phyloP scores from a whole-genome alignment of 2,797 vertebrate genomes.

The Pseudocheirus occidentalis region DNA sequence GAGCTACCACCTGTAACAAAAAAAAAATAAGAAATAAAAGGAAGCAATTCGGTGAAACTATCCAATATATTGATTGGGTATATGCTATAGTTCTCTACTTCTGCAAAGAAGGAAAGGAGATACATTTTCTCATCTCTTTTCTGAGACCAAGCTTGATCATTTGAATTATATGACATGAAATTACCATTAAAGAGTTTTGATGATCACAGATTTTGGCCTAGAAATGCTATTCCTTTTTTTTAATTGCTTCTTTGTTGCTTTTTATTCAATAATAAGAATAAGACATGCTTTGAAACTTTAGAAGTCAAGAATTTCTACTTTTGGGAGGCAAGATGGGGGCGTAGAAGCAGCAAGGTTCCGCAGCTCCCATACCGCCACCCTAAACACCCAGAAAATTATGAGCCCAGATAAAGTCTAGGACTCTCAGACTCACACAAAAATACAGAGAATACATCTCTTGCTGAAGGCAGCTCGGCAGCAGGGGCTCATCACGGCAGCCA shows the following conservation, averaged over 20 bases:
- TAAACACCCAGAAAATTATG: too few relatives aligned
- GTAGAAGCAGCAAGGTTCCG: too few relatives aligned
- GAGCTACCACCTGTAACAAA: neutral
- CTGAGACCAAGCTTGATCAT: neutral
- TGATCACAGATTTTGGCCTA: neutral
- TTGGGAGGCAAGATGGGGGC: too few relatives aligned
- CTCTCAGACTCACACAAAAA: too few relatives aligned
- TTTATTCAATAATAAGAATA: neutral
- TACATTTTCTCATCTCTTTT: neutral
- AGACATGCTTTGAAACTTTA: slow-evolving; percentile 43
- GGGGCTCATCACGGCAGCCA: too few relatives aligned
- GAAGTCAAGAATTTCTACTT: slow-evolving; percentile 55
- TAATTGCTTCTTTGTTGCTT: neutral
- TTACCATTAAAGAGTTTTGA: neutral
- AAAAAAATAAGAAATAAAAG: neutral
- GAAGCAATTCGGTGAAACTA: neutral
- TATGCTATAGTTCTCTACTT: neutral
- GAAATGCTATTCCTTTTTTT: neutral
- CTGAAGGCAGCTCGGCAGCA: too few relatives aligned
- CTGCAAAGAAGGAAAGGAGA: neutral
- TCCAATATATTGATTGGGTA: neutral
- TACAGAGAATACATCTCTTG: too few relatives aligned
- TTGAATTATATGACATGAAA: neutral
- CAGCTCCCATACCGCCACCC: too few relatives aligned
- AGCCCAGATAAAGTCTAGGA: too few relatives aligned